Evolutionary conservation across 2,888 invertebrate genomes (phyloP).

Genomic region (Harpalus rufipes): DNA sequence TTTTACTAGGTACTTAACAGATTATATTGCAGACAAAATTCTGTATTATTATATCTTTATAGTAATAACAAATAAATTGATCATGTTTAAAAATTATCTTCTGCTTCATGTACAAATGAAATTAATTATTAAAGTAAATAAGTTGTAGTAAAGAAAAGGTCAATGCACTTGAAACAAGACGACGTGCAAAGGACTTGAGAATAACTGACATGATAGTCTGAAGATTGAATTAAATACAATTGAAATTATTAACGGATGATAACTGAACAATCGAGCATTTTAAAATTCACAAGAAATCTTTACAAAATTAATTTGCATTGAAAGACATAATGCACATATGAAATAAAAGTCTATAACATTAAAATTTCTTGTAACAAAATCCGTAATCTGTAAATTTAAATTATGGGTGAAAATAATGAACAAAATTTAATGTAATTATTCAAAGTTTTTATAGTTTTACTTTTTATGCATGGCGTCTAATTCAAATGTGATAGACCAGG

Average conservation of each 20-base stretch:
- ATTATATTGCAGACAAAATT: too few species aligned
- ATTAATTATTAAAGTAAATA: slow-evolving; percentile 4
- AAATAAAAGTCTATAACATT: background rate
- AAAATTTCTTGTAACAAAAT: background rate
- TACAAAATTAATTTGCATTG: slow-evolving; percentile 24
- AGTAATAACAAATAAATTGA: background rate
- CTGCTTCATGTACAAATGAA: background rate
- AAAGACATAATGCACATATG: background rate
- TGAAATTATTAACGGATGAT: slow-evolving; percentile 36
- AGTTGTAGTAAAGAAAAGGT: background rate
- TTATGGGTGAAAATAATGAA: too few species aligned
- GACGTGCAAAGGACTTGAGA: slow-evolving; percentile 17
- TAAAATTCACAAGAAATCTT: slow-evolving; percentile 16
- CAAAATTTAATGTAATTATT: too few species aligned
- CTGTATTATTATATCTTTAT: background rate
- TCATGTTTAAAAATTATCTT: too few species aligned
- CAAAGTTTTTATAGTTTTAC: too few species aligned
- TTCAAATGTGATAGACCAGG: too few species aligned
- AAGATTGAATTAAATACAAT: slow-evolving; percentile 44
- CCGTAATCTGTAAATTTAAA: too few species aligned
- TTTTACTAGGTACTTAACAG: background rate
- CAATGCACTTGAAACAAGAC: background rate
- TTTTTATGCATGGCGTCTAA: too few species aligned
- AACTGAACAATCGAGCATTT: slow-evolving; percentile 22
- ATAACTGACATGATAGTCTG: slow-evolving; percentile 36